Conservation (phyloP, 2,113 vertebrate genomes). For the Upupa epops region DNA sequence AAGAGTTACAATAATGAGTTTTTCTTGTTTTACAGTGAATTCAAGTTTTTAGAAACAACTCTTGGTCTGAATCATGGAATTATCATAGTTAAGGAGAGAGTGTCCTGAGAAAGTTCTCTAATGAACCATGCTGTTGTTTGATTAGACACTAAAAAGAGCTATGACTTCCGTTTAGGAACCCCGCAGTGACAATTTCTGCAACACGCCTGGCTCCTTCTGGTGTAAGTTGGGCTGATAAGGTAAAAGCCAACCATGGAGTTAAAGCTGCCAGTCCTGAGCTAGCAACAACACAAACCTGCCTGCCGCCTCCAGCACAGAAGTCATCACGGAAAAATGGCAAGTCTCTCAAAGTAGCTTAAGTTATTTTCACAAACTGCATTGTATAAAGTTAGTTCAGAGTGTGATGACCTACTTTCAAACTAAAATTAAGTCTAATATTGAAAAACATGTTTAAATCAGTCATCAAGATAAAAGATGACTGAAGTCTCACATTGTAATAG, state of each 20-base stretch:
- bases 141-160: neutral
- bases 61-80: neutral
- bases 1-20: neutral
- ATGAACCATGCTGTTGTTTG: neutral
- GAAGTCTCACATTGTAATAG: neutral
- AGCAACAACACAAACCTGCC: constrained; percentile 21
- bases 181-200: constrained; percentile 79
- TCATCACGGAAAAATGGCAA: constrained; percentile 73
- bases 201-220: constrained; percentile 85
- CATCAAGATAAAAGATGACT: neutral
- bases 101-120: neutral
- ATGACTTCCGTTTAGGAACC: constrained; percentile 72
- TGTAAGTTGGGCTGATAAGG: constrained; percentile 95
- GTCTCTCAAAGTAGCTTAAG: constrained; percentile 13
- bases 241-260: constrained; percentile 86
- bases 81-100: too few relatives aligned
- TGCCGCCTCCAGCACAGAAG: constrained; percentile 74
- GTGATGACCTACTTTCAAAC: neutral
- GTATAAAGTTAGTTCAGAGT: neutral
- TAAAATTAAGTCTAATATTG: neutral
- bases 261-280: constrained; percentile 55
- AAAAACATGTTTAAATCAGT: neutral
- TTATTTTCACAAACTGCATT: neutral
- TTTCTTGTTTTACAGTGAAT: neutral
- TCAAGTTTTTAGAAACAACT: neutral